These are phyloP conservation scores for Hylyphantes graminicola DNA, from an alignment of 1,140 invertebrate genomes.

Conservation along the genomic window DNA sequence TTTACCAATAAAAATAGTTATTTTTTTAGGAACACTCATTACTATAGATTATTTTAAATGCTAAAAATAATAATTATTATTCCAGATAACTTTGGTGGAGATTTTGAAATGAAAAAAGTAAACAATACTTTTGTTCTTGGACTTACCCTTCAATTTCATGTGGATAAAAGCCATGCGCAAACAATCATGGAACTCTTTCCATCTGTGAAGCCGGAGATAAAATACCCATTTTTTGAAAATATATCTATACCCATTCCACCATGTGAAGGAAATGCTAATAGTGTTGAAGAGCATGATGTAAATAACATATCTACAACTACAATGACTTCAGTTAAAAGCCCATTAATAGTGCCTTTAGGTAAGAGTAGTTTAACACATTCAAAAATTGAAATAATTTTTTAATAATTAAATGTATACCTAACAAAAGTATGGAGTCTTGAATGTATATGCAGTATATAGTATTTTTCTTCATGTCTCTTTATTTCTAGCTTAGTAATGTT, in stretches of 20 bases:
- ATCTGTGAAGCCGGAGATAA: not conserved
- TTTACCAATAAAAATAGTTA: not conserved
- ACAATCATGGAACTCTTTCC: slow-evolving; percentile 13
- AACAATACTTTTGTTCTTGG: slow-evolving; percentile 18
- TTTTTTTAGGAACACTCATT: not conserved
- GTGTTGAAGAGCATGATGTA: too few species aligned
- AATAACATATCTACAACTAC: too few species aligned
- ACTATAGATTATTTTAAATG: slow-evolving; percentile 1
- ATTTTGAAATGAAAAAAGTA: slow-evolving; percentile 14
- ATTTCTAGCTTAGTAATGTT: too few species aligned
- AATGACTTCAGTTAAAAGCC: too few species aligned
- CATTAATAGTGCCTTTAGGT: too few species aligned
- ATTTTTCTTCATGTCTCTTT: too few species aligned
- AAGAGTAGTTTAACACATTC: too few species aligned
- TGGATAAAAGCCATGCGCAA: not conserved
- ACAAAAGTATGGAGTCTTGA: too few species aligned
- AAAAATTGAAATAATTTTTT: too few species aligned
- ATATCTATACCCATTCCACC: slow-evolving; percentile 6
- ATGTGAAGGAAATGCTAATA: slow-evolving; percentile 7
- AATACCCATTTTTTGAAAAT: slow-evolving; percentile 44
- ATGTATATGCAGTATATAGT: too few species aligned
- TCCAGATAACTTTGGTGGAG: slow-evolving; percentile 31
- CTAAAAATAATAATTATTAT: not conserved
- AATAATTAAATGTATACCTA: too few species aligned
- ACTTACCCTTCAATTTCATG: slow-evolving; percentile 15